Conservation (phyloP, 2,113 vertebrate species). For the Harpagus bidentatus region DNA sequence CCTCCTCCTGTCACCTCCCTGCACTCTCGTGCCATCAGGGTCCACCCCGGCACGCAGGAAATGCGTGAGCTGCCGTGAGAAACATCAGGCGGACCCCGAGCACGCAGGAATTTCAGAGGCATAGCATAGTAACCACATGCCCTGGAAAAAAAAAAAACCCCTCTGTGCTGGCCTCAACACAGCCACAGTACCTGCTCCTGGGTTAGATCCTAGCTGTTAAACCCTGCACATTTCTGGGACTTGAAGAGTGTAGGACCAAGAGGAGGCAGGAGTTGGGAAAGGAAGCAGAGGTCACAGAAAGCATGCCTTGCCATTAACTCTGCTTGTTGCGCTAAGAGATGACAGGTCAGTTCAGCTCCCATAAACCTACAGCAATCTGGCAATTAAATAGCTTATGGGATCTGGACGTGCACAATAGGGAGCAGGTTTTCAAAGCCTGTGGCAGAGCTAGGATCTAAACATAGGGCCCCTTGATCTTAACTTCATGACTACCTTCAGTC, state of each 20-base stretch:
- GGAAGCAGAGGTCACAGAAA: not conserved
- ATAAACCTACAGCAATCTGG: not conserved
- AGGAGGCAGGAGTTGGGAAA: not conserved
- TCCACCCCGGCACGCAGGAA: fast-evolving
- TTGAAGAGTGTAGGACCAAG: not conserved
- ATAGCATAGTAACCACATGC: fast-evolving
- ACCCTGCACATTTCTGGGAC: fast-evolving
- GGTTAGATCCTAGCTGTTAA: not conserved
- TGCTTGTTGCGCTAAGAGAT: not conserved
- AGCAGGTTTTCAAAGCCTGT: not conserved
- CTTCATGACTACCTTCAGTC: not conserved
- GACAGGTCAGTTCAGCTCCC: not conserved
- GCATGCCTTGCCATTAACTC: not conserved
- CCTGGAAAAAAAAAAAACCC: not conserved
- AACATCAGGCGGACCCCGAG: not conserved
- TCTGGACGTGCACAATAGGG: fast-evolving
- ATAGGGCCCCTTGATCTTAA: not conserved
- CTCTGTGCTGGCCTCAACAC: not conserved
- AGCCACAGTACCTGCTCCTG: not conserved
- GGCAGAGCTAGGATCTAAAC: not conserved
- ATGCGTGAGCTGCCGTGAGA: fast-evolving
- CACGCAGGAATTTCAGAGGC: not conserved
- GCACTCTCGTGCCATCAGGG: not conserved
- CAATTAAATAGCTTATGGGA: not conserved
- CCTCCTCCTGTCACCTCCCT: not conserved